Evolutionary conservation across 2,113 vertebrate genomes (phyloP).

Genomic region (Elgaria multicarinata): DNA sequence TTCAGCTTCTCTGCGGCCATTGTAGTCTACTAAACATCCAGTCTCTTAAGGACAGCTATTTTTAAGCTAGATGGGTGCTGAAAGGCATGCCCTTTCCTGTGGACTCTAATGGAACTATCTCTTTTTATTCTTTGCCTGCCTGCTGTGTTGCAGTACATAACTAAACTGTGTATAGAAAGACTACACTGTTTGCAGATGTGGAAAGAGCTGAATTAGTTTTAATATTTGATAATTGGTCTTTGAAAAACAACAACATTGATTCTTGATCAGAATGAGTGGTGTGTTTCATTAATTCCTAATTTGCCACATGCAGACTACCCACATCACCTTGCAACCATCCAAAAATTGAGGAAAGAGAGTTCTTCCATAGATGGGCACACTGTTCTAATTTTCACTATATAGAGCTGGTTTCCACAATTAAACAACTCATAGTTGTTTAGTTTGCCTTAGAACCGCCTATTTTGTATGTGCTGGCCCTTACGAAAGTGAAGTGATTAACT

Average conservation of each 20-base stretch:
- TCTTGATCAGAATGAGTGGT: background rate
- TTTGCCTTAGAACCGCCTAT: background rate
- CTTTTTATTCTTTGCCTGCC: background rate
- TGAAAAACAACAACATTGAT: background rate
- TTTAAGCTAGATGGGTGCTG: background rate
- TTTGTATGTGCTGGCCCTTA: background rate
- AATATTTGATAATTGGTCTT: background rate
- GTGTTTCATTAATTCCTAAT: background rate
- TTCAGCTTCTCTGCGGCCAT: background rate
- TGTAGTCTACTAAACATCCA: background rate
- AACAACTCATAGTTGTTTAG: background rate
- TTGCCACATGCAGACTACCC: background rate
- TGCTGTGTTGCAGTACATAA: background rate
- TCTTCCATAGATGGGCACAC: background rate
- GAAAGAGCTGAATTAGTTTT: background rate
- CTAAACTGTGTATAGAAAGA: background rate
- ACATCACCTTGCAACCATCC: background rate
- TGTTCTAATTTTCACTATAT: background rate
- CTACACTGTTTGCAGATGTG: background rate
- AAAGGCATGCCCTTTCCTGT: background rate
- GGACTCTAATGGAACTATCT: background rate
- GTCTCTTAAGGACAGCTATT: background rate
- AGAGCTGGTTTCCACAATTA: too few species aligned
- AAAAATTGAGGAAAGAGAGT: background rate
- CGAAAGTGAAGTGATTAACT: background rate